A percentile compares a stretch with the other conserved stretches of the same genome.
Evolutionary conservation across 2,888 invertebrate genomes (phyloP).

Genomic region (Suillia variegata): DNA sequence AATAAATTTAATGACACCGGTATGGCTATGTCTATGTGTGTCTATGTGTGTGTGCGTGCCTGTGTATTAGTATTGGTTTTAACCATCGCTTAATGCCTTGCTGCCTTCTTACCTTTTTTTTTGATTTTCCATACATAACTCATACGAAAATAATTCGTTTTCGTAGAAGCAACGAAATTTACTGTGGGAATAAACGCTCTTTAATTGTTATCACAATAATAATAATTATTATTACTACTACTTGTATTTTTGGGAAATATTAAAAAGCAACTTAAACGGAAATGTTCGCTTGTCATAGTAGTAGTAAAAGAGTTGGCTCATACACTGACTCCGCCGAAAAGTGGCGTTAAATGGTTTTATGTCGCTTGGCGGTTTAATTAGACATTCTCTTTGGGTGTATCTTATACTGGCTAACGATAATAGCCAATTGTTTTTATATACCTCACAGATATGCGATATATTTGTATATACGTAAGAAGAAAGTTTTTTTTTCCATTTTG

Average conservation of each 20-base stretch:
- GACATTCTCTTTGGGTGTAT: neutral
- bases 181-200: conserved; percentile 32
- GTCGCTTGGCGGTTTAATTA: neutral
- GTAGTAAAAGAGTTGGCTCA: neutral
- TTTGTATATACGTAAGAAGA: neutral
- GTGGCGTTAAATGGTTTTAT: neutral
- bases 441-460: too few relatives aligned
- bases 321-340: neutral
- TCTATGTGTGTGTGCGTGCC: neutral
- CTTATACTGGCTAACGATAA: too few relatives aligned
- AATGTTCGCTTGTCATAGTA: neutral
- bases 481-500: neutral
- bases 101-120: conserved; percentile 16
- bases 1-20: conserved; percentile 22
- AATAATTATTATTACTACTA: neutral
- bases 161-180: conserved; percentile 29
- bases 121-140: conserved; percentile 28
- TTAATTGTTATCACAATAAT: conserved; percentile 4
- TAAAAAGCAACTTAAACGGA: neutral
- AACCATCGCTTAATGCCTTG: too few relatives aligned
- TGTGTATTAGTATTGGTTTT: conserved; percentile 17
- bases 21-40: neutral
- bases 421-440: too few relatives aligned
- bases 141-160: conserved; percentile 27
- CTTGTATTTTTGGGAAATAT: neutral